These are phyloP conservation scores for Candidula unifasciata DNA, from an alignment of 2,888 invertebrate genomes.

Conservation along the genomic window DNA sequence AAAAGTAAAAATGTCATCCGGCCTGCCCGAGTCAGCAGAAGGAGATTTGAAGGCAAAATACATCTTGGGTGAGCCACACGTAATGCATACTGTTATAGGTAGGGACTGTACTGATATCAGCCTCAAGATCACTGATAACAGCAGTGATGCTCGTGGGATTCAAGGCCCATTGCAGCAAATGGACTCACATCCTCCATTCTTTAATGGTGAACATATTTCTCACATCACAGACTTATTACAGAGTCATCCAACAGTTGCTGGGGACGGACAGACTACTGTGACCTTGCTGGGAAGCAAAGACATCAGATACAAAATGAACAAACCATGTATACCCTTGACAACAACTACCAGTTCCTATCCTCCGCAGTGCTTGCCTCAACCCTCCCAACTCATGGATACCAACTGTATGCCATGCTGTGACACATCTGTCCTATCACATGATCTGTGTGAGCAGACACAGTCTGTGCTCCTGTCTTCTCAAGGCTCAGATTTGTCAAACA, in stretches of 20 bases:
- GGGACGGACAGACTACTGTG: neutral
- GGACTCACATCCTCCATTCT: constrained; percentile 17
- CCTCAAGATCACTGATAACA: neutral
- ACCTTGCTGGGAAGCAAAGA: constrained; percentile 1
- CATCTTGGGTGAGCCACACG: neutral
- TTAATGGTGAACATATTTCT: constrained; percentile 13
- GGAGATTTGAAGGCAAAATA: neutral
- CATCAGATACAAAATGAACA: neutral
- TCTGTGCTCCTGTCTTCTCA: constrained; percentile 2
- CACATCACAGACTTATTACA: neutral
- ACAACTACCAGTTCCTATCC: neutral
- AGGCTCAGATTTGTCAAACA: constrained; percentile 30
- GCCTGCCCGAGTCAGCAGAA: neutral
- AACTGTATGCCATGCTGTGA: constrained; percentile 30
- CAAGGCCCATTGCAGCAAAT: neutral
- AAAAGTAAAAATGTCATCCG: neutral
- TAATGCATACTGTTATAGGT: neutral
- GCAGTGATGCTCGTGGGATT: neutral
- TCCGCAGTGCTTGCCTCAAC: constrained; percentile 1
- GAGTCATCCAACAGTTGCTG: neutral
- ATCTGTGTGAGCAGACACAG: constrained; percentile 23
- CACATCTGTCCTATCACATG: constrained; percentile 18
- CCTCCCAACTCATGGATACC: constrained; percentile 14
- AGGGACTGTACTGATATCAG: neutral
- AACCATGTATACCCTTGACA: neutral